Base-by-base conservation (phyloP, 2,797 vertebrate species). In the Bucorvus abyssinicus region DNA sequence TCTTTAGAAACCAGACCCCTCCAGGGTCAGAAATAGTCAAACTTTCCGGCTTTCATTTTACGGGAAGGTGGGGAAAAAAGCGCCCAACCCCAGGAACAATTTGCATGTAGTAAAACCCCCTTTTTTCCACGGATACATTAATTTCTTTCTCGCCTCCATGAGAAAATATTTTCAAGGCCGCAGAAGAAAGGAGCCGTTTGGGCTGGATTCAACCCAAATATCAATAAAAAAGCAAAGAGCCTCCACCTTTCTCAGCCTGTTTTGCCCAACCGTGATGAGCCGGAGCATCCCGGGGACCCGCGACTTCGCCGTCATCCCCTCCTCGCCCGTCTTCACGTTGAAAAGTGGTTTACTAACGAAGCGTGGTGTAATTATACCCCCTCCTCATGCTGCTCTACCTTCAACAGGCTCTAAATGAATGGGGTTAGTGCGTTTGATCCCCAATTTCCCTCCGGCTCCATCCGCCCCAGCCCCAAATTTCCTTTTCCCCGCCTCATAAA, bases 401-500 rank as follows among this genome's bases (percentile, higher is more conserved):
- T 7, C 27, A 24, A 17, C 36, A 42, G 52, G 9, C 59, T 55
- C 26, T 8, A 56, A 86, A 86, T 14, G 23, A 91, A 85, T 2
- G 18, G 19, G 2, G 5, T 52, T 60, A 18, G 29, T 29, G 57
- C 2, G 0, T 94, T 92, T 77, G 49, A 61, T 76, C 69, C 89
- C 73, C 64, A 4, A 47, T 91, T 83, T 79, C 75, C 75, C 32
- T n/a, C 49, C 6, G 1, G 50, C 36, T 81, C 52, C 70, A 77
- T 56, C 53, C 44, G 36, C 32, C 71, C 61, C 34, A 2, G 2
- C 30, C 75, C 45, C 64, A 68, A 69, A 82, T 86, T 90, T 94
- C 93, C 44, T 83, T 75, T 75, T 92, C 57, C 75, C 53, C 4
- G 6, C 47, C 71, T 96, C 93, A 7, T 92, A 78, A 97, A 96